Percentiles rank a stretch among this genome's conserved stretches.
phyloP scores from a whole-genome alignment of 2,888 invertebrate species.

The Automeris io region DNA sequence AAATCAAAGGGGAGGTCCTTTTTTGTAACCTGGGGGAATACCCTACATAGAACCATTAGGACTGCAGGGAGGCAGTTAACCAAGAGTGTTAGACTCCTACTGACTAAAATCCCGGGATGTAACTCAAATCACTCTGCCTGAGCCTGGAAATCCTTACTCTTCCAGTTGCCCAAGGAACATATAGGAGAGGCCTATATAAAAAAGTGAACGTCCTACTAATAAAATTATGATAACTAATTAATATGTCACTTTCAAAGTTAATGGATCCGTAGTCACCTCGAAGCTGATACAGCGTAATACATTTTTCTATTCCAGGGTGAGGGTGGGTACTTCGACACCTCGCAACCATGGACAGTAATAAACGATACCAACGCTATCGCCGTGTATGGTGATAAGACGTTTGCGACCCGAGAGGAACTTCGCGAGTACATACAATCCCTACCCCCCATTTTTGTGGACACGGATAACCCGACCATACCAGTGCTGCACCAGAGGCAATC shows the following conservation, averaged over 20 bases:
- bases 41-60: no score
- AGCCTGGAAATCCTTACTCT: no score
- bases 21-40: no score
- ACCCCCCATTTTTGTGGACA: constrained; percentile 22
- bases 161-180: no score
- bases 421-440: constrained; percentile 28
- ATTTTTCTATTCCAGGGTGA: constrained; percentile 38
- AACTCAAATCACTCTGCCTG: no score
- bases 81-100: no score
- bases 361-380: constrained; percentile 24
- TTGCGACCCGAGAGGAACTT: constrained; percentile 41
- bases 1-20: no score
- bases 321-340: constrained; percentile 63
- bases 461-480: constrained; percentile 22
- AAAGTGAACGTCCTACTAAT: no score
- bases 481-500: constrained; percentile 26
- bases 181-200: no score
- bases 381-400: constrained; percentile 46
- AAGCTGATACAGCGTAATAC: neutral
- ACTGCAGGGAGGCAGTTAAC: no score
- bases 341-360: constrained; percentile 36
- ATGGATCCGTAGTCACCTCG: neutral
- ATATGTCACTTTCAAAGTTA: neutral
- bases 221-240: neutral
- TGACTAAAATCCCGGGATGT: no score